Base-by-base conservation (phyloP, 2,888 invertebrate species). In the Callinectes sapidus region DNA sequence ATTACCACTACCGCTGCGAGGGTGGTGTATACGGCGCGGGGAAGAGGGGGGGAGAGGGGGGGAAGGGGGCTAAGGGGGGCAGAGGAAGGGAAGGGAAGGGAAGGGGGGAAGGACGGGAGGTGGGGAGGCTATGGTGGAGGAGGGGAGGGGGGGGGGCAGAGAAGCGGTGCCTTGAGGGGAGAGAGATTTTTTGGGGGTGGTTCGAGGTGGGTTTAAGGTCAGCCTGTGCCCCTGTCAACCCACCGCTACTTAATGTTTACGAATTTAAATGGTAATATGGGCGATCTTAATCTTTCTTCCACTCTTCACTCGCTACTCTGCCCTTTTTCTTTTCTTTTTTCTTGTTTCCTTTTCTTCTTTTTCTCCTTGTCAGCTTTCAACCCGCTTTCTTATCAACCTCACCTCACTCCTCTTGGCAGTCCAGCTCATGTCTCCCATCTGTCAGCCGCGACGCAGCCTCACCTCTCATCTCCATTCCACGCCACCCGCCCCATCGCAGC, bases 181-280 rank as follows among this genome's bases (percentile, higher is more conserved):
- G 35, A 81, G 81, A 81, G 13, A 32, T 71, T 71, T 71, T 71
- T 71, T 35, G 81, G 81, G 81, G 81, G 81, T 35, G 35, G 81
- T 35, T 81, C 14, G 32, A 35, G 81, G 81, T 71, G 81, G 81
- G 32, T 32, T 81, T 81, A 32, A 81, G 81, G 81, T 81, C 32
- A 81, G 32, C 35, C 16, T 81, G 32, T 35, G 81, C 81, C 81
- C 81, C 81, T 81, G 81, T 81, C 81, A 81, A 81, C 81, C 35
- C 81, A 81, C 35, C 81, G 35, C 32, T 35, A 32, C 81, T 81
- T 81, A 81, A 81, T 35, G 81, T 81, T 81, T 32, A 81, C 32
- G 81, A 77, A 81, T 81, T 81, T 81, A 81, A 81, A 81, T 81
- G 81, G 81, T 81, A 81, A 81, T 81, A 81, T 35, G 81, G 81